These are phyloP conservation scores for Polymixis lichenea DNA, from an alignment of 2,888 invertebrate genomes.

Conservation along the genomic window DNA sequence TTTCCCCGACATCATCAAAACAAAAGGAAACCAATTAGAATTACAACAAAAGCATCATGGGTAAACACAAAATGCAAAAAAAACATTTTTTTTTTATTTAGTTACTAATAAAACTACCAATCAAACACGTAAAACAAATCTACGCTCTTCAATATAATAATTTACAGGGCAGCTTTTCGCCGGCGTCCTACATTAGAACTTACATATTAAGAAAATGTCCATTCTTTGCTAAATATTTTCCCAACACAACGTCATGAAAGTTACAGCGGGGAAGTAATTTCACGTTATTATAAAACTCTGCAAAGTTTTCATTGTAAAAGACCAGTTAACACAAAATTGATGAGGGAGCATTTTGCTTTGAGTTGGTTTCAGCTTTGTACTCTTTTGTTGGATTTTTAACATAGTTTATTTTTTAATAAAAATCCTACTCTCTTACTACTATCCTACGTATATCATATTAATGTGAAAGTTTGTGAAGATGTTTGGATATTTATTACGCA, in stretches of 20 bases:
- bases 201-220: constrained; percentile 37
- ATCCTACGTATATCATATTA: no score
- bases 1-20: background rate
- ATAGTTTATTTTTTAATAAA: background rate
- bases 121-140: background rate
- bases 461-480: no score
- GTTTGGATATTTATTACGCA: no score
- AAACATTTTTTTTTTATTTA: no score
- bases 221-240: constrained; percentile 19
- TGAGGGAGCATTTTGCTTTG: constrained; percentile 36
- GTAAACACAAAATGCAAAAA: background rate
- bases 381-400: constrained; percentile 13
- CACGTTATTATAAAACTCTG: constrained; percentile 43
- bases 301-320: constrained; percentile 38
- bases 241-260: constrained; percentile 32
- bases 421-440: no score
- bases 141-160: constrained; percentile 12
- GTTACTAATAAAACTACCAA: constrained; percentile 6
- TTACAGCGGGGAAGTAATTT: constrained; percentile 36
- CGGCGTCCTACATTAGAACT: constrained; percentile 18
- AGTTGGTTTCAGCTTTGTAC: constrained; percentile 11
- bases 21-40: background rate
- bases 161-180: background rate
- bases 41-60: background rate
- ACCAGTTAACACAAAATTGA: constrained; percentile 38